Evolutionary conservation across 2,113 vertebrate genomes (phyloP), one percentile per base, ranked within the genome.

Genomic region (Phainopepla nitens): DNA sequence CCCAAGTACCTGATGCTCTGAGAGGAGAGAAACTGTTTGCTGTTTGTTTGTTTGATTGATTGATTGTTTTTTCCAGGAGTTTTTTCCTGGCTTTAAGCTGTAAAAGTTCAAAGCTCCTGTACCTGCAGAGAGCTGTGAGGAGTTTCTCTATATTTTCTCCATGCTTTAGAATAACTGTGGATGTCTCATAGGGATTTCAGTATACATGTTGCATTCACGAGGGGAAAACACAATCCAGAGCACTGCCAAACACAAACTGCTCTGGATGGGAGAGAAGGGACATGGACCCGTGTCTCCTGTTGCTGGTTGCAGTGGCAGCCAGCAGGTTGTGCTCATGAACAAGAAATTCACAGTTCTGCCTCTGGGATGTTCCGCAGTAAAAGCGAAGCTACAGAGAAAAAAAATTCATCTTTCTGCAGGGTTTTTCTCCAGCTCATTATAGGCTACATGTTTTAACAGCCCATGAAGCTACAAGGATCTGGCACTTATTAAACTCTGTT

Each of bases 321-420:
- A 13, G 91, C 95, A 97, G 97, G 97, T 49, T 96, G 97, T 89
- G 97, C 96, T 96, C 93, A 28, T 3, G 70, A 62, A 82, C 91
- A 50, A 96, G 61, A 8, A 95, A 97, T 97, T 22, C 49, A 3
- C 61, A 47, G 60, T 50, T 72, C 80, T 72, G 75, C 50, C 64
- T 18, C 50, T 21, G 18, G 15, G 15, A 15, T 75, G 91, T 41
- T 71, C 81, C 25, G 0, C 8, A 45, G 44, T 2, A 10, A 82
- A 89, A 41, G 15, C 64, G 39, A 54, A 93, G 47, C 28, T 56
- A 7, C 56, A 31, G 36, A 33, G 33, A 12, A 33, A 35, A 12
- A 36, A 20, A 9, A 50, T 15, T 21, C 51, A 21, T 71, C 39
- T 42, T 88, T 85, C 66, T 82, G 60, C 56, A 29, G 65, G 35